Conservation (phyloP, 2,797 vertebrate genomes). For the Varecia variegata region DNA sequence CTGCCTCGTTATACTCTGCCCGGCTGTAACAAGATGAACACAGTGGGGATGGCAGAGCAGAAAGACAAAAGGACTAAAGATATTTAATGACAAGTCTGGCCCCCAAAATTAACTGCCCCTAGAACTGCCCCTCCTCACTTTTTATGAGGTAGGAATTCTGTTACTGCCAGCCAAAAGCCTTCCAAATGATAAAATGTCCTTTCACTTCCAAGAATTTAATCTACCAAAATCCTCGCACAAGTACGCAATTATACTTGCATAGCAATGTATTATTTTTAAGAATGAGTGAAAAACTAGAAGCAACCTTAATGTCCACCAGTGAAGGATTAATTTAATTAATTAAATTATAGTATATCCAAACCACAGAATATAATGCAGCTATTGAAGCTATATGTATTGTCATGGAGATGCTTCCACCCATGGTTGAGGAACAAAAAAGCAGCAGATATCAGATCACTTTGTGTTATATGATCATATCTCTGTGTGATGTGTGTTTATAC, state of each 20-base stretch:
- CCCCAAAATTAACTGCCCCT: not conserved
- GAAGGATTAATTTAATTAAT: not conserved
- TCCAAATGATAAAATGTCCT: not conserved
- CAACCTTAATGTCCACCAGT: not conserved
- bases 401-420: not conserved
- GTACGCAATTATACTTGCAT: not conserved
- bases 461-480: not conserved
- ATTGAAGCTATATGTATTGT: not conserved
- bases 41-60: not conserved
- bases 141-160: not conserved
- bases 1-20: not conserved
- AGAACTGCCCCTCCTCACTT: not conserved
- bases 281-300: not conserved
- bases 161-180: not conserved
- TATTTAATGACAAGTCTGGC: not conserved
- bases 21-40: not conserved
- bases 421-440: not conserved
- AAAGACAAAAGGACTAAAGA: not conserved
- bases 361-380: not conserved
- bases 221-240: not conserved
- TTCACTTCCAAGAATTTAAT: not conserved
- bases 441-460: not conserved
- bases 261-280: not conserved
- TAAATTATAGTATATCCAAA: not conserved
- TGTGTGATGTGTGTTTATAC: not conserved